Conservation (phyloP, 2,888 invertebrate species). For the Agriotes lineatus region DNA sequence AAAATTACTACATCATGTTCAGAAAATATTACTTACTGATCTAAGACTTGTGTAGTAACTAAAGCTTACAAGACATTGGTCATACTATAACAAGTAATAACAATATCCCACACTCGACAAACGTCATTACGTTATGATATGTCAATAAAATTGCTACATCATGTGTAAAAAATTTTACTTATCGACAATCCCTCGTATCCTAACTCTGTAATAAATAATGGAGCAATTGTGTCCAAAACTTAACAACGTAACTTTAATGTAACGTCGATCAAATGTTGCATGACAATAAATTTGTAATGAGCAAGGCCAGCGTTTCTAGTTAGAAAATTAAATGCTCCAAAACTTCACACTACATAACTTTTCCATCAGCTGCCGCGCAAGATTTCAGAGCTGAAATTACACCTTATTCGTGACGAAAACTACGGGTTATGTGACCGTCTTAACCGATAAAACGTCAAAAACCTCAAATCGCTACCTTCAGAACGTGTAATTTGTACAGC, state of each 20-base stretch:
- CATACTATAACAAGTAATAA: no score
- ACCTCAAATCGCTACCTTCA: slow-evolving; percentile 41
- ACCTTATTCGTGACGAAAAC: slow-evolving; percentile 49
- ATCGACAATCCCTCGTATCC: not conserved
- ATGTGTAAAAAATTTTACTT: no score
- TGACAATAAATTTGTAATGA: slow-evolving; percentile 13
- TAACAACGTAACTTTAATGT: not conserved
- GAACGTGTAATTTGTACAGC: slow-evolving; percentile 33
- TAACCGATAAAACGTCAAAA: slow-evolving; percentile 54
- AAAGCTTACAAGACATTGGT: no score
- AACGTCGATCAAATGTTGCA: slow-evolving; percentile 17
- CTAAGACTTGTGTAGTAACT: no score
- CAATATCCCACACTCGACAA: no score
- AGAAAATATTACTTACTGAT: no score
- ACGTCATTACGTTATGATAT: no score
- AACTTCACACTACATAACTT: slow-evolving; percentile 34
- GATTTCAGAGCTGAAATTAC: slow-evolving; percentile 29
- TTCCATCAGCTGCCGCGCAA: slow-evolving; percentile 23
- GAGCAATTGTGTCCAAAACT: not conserved
- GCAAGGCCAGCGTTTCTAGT: slow-evolving; percentile 11
- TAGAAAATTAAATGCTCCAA: slow-evolving; percentile 5
- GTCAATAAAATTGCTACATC: no score
- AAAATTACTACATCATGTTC: no score
- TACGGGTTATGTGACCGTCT: slow-evolving; percentile 49
- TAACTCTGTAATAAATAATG: not conserved